phyloP scores from a whole-genome alignment of 2,888 invertebrate genomes.

The Leucophenga montana region DNA sequence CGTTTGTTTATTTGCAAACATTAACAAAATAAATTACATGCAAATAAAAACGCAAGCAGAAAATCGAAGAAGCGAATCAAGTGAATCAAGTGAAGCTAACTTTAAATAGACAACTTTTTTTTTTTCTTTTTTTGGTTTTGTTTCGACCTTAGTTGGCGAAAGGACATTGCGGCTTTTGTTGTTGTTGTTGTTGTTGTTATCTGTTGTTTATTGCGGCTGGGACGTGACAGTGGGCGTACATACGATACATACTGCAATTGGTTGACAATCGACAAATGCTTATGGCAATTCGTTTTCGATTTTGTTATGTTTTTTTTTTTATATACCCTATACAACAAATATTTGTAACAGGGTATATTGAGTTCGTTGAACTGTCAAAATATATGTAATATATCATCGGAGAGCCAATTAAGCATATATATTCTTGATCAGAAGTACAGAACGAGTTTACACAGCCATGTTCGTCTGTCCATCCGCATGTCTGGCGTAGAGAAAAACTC shows the following conservation, averaged over 20 bases:
- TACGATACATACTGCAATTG: not conserved
- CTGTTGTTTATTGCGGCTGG: not conserved
- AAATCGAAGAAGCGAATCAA: constrained; percentile 31
- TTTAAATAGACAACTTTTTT: constrained; percentile 63
- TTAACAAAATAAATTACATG: constrained; percentile 66
- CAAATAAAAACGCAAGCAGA: constrained; percentile 52
- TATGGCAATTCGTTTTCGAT: constrained; percentile 59
- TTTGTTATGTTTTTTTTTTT: constrained; percentile 2
- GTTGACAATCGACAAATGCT: constrained; percentile 47
- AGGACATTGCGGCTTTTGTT: constrained; percentile 28
- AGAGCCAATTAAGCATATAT: too few relatives aligned
- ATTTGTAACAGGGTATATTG: too few relatives aligned
- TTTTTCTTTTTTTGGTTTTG: constrained; percentile 45
- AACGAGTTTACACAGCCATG: too few relatives aligned
- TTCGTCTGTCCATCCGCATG: too few relatives aligned
- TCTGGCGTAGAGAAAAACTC: too few relatives aligned
- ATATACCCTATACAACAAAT: too few relatives aligned
- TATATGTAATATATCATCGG: too few relatives aligned
- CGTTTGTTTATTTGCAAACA: constrained; percentile 61
- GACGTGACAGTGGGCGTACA: constrained; percentile 27
- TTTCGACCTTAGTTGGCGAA: constrained; percentile 32
- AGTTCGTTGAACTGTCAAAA: too few relatives aligned
- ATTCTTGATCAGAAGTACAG: too few relatives aligned
- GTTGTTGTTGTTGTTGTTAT: not conserved
- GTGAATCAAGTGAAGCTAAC: constrained; percentile 39